Base-by-base conservation (phyloP, 2,113 vertebrate genomes). In the Sterrhoptilus dennistouni region DNA sequence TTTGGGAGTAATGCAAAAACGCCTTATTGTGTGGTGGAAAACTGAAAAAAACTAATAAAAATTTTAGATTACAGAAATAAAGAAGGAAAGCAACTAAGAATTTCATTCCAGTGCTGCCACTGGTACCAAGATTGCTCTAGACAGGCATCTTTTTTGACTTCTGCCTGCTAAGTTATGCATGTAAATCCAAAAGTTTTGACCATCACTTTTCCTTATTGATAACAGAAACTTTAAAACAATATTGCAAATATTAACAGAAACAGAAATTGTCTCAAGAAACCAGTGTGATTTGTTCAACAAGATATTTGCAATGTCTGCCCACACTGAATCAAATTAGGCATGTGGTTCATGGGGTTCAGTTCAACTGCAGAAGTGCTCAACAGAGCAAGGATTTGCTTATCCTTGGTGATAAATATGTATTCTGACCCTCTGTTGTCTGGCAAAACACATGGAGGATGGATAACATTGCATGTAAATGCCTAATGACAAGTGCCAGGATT, bases 391-490 rank as follows among this genome's bases (percentile, higher is more conserved):
- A 98, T 97, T 93, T 97, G 92, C 95, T 98, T 97, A 97, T 98
- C 97, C 93, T 71, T 70, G 79, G 96, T 95, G 95, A 98, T 98
- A 98, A 97, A 98, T 98, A 97, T 97, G 96, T 96, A 97, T 96
- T 97, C 85, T 96, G 89, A 93, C 94, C 95, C 95, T 94, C 91
- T 76, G 78, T 95, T 97, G 97, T 97, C 97, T 98, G 95, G 68
- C 63, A 97, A 97, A 96, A 96, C 95, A 96, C 96, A 95, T n/a
- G 72, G 85, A 96, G 98, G 97, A 98, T 97, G 97, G 97, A 98
- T 98, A 97, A 90, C 90, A 64, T 96, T 98, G 98, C 98, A 98
- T 85, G 97, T 97, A 98, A 98, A 98, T 96, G 97, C 97, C 97
- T 97, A 97, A 98, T 94, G 96, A 96, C 96, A 94, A 95, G 81